Evolutionary conservation across 92 coral and sea anemone species (phyloP).

Genomic region (Bergia sp.): DNA sequence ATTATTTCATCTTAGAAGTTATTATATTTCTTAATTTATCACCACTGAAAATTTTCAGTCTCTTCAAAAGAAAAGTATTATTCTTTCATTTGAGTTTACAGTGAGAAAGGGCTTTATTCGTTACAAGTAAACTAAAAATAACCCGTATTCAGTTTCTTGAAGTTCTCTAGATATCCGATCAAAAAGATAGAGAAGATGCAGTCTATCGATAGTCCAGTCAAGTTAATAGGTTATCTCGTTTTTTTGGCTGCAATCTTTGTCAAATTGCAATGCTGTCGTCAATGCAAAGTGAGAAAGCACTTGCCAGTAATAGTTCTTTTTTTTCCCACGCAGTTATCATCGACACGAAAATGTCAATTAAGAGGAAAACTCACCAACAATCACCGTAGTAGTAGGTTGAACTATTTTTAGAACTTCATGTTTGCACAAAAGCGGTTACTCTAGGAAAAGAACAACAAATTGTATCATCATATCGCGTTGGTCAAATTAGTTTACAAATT

Average conservation of each 20-base stretch:
- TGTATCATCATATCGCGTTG: not conserved
- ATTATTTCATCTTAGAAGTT: no score
- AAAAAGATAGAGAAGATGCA: not conserved
- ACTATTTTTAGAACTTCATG: not conserved
- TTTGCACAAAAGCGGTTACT: not conserved
- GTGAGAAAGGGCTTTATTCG: not conserved
- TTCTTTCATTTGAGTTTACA: not conserved
- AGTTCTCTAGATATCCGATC: not conserved
- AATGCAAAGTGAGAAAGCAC: conserved; percentile 28
- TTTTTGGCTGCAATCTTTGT: not conserved
- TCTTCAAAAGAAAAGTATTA: no score
- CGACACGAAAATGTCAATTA: not conserved
- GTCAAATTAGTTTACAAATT: not conserved
- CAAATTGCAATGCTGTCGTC: conserved; percentile 34
- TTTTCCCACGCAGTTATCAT: conserved; percentile 31
- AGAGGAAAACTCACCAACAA: not conserved
- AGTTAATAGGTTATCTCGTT: conserved; percentile 12
- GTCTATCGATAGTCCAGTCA: not conserved
- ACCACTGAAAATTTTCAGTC: no score
- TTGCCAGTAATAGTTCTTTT: not conserved
- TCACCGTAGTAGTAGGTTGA: not conserved
- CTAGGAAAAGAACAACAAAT: not conserved
- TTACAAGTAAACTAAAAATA: not conserved
- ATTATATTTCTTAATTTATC: no score
- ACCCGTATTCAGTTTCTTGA: not conserved